phyloP scores from a whole-genome alignment of 2,888 invertebrate species.

The Thera britannica region DNA sequence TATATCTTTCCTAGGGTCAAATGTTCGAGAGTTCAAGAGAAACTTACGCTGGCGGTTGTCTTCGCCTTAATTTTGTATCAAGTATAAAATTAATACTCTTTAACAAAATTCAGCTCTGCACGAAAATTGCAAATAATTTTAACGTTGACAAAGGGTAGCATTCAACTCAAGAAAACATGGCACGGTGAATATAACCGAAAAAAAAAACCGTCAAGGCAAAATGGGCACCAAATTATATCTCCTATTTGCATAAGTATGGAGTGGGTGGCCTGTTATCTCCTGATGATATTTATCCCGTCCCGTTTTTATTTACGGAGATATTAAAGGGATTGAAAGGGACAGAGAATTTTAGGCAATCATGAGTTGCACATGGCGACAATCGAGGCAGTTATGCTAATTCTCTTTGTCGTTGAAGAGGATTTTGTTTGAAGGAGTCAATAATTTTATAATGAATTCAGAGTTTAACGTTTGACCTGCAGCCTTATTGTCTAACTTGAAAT shows the following conservation, averaged over 20 bases:
- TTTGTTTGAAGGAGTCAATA: constrained; percentile 21
- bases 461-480: background rate
- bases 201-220: constrained; percentile 41
- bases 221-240: constrained; percentile 47
- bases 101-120: background rate
- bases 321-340: constrained; percentile 25
- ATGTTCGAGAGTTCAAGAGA: no score
- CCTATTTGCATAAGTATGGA: constrained; percentile 50
- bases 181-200: constrained; percentile 41
- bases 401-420: constrained; percentile 23
- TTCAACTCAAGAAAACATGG: constrained; percentile 26
- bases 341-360: constrained; percentile 30
- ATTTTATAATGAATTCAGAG: constrained; percentile 9
- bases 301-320: constrained; percentile 31
- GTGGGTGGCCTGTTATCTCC: constrained; percentile 43
- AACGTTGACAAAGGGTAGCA: constrained; percentile 11
- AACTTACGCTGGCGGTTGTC: no score
- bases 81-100: background rate
- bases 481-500: no score
- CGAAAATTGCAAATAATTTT: background rate
- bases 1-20: no score
- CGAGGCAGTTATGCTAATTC: constrained; percentile 33
- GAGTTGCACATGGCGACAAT: constrained; percentile 38
- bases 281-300: constrained; percentile 41
- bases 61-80: background rate